Evolutionary conservation across 2,113 vertebrate species (phyloP).

Genomic region (Cyphotilapia sp.): DNA sequence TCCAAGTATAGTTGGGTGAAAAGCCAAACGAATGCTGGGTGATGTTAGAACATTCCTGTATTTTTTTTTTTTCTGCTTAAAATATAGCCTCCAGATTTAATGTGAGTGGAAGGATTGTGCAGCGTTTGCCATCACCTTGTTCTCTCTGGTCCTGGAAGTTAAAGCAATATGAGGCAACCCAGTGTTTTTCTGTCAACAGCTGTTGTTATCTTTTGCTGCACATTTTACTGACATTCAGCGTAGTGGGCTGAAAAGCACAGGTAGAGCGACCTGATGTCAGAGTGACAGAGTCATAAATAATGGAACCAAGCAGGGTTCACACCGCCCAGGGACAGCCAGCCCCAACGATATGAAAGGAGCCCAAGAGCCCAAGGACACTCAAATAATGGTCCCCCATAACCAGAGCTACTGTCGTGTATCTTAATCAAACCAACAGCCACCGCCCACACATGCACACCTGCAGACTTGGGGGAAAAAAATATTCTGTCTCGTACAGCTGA

Average conservation of each 20-base stretch:
- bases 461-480: not conserved
- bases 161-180: not conserved
- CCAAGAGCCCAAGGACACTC: slow-evolving; percentile 61
- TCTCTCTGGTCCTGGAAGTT: not conserved
- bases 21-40: not conserved
- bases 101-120: not conserved
- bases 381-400: slow-evolving; percentile 41
- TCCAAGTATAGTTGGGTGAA: not conserved
- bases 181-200: slow-evolving; percentile 16
- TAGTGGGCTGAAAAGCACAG: slow-evolving; percentile 27
- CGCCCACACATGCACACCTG: not conserved
- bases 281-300: slow-evolving; percentile 61
- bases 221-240: slow-evolving; percentile 11
- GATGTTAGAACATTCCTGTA: not conserved
- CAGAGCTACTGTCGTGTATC: slow-evolving; percentile 37
- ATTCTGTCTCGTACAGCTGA: slow-evolving; percentile 15
- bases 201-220: slow-evolving; percentile 6
- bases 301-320: slow-evolving; percentile 27
- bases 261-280: slow-evolving; percentile 41
- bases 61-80: not conserved
- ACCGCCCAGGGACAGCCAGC: slow-evolving; percentile 49
- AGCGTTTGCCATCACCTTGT: not conserved
- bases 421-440: slow-evolving; percentile 52
- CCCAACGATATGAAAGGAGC: slow-evolving; percentile 47
- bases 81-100: not conserved